These are phyloP conservation scores for Manacus vitellinus DNA, from an alignment of 2,113 vertebrate genomes.

Conservation along the genomic window DNA sequence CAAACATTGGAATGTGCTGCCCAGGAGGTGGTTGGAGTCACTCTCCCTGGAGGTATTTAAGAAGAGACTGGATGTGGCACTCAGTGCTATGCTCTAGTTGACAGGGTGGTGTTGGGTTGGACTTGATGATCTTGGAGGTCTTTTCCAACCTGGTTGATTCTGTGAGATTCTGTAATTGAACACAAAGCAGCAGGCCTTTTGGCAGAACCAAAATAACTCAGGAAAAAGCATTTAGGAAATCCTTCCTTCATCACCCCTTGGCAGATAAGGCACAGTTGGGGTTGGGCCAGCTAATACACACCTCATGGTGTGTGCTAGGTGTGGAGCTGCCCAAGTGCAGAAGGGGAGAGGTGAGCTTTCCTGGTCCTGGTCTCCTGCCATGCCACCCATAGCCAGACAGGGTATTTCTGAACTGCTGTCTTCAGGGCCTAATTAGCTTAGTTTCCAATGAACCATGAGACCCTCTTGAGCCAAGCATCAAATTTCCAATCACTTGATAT, in stretches of 20 bases:
- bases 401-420: background rate
- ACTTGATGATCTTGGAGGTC: too few species aligned
- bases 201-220: background rate
- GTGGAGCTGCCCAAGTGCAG: background rate
- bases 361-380: background rate
- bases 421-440: background rate
- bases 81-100: too few species aligned
- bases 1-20: too few species aligned
- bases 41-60: too few species aligned
- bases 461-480: background rate
- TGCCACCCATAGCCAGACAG: background rate
- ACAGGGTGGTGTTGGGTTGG: too few species aligned
- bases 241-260: fast-evolving
- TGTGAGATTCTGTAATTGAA: background rate
- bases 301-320: fast-evolving
- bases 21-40: too few species aligned
- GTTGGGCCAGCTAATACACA: background rate
- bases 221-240: background rate
- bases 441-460: background rate
- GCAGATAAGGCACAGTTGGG: background rate
- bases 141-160: too few species aligned
- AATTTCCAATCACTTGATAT: fast-evolving
- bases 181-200: background rate
- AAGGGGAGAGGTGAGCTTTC: background rate
- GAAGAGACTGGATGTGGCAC: too few species aligned